Evolutionary conservation across 2,113 vertebrate genomes (phyloP), one percentile per base, ranked within the genome.

Genomic region (Tauraco erythrolophus): DNA sequence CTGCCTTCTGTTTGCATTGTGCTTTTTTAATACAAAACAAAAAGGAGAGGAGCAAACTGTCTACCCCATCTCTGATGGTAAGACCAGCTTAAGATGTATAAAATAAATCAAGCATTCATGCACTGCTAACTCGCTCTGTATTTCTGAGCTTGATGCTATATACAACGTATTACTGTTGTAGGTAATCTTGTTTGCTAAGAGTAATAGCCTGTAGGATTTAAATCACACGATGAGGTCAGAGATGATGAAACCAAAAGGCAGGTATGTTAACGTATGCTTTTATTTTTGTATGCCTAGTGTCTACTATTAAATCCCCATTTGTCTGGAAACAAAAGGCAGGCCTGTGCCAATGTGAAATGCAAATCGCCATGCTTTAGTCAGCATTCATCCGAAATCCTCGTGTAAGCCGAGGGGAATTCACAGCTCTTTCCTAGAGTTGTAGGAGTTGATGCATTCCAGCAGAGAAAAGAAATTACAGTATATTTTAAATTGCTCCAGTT

Each of bases 1-100:
- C 97, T 96, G 94, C 96, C 92, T 97, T 96, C 94, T 94, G 84
- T 88, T 95, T 95, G 93, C 61, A 89, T 96, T 97, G 91, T 89
- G 87, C 14, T 18, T 76, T 64, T 71, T 57, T 69, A 94, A 95
- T 84, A 84, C 81, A 92, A 95, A 97, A 94, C 91, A 86, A 94
- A 92, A 92, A 86, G 58, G 58, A 82, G 50, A 75, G 56, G 93
- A 84, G 45, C 45, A 87, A 94, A 61, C 46, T 89, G 18, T 65
- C 89, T 94, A n/a, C 53, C 88, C 69, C 4, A 74, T 58, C 78
- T 75, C 81, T 77, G 31, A 77, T 69, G 72, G 69, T 56, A n/a
- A 76, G 75, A 43, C 28, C 15, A 64, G 50, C 19, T n/a, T 43
- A 19, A 77, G 62, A 61, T 71, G 18, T 70, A 84, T 60, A 58